phyloP scores from a whole-genome alignment of 1,140 invertebrate genomes.

The Zaprionus davidi region DNA sequence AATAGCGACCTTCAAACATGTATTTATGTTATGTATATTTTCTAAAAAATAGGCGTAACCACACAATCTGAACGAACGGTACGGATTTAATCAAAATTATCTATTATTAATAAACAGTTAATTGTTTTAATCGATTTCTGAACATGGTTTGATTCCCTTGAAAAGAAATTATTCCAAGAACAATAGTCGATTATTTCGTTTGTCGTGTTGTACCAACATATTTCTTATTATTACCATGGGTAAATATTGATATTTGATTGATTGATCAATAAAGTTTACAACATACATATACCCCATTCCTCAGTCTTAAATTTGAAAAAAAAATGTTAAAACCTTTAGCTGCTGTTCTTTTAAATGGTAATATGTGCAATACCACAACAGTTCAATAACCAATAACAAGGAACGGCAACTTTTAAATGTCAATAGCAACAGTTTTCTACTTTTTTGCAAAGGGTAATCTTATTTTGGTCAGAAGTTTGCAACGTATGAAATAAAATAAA shows the following conservation, averaged over 20 bases:
- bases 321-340: constrained; percentile 66
- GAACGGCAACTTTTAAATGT: constrained; percentile 60
- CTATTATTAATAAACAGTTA: too few relatives aligned
- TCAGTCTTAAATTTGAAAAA: background rate
- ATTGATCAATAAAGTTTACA: background rate
- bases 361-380: constrained; percentile 66
- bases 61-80: background rate
- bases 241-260: background rate
- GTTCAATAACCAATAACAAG: constrained; percentile 70
- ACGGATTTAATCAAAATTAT: too few relatives aligned
- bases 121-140: too few relatives aligned
- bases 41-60: background rate
- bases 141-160: too few relatives aligned
- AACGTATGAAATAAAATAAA: background rate
- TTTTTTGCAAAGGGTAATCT: background rate
- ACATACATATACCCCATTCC: constrained; percentile 10
- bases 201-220: too few relatives aligned
- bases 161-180: too few relatives aligned
- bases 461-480: constrained; percentile 41
- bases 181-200: too few relatives aligned
- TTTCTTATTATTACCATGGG: too few relatives aligned
- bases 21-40: background rate
- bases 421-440: constrained; percentile 47
- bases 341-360: constrained; percentile 77
- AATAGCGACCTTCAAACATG: background rate